Evolutionary conservation across 2,113 vertebrate species (phyloP), one percentile per base, ranked within the genome.

Genomic region (Neodon shergylaensis): DNA sequence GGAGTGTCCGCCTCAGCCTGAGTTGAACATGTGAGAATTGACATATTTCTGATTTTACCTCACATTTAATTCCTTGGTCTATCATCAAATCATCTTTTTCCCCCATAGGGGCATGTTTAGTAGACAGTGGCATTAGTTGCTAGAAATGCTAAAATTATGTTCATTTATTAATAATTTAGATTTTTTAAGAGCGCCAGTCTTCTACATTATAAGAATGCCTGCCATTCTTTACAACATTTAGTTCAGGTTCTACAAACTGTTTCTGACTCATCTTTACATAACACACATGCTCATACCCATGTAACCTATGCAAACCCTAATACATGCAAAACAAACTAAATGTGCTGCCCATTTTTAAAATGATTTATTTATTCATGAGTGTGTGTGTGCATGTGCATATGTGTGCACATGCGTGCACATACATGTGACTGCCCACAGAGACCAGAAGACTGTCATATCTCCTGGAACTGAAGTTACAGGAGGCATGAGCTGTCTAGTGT

Each of bases 11-110:
- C 90, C 97, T 49, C 8, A 44, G 28, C 74, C 83, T 92, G 70
- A 54, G 47, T 90, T 90, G 91, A 78, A 88, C 86, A 83, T 76
- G 77, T 95, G 85, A 36, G 33, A 85, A 90, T 91, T 91, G 91
- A 96, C 94, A 1, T 3, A 11, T 93, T 12, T 39, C 66, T 86
- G 47, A 1, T 90, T 97, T 96, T 83, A 47, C n/a, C 44, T 14
- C 3, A 49, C 33, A 49, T 0, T 97, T 87, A 95, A 22, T 49
- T 88, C 13, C 78, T 90, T 44, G 2, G n/a, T 88, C 44, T 61
- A 44, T 74, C 70, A 28, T 72, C 88, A 77, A 17, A 19, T 88
- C 1, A 22, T 61, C 78, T 44, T 13, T 47, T 84, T 61, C 14
- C 74, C 33, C 31, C 16, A 11, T 61, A 49, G 22, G 70, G 66